Conservation (phyloP, 2,797 vertebrate species). For the Allobates femoralis region DNA sequence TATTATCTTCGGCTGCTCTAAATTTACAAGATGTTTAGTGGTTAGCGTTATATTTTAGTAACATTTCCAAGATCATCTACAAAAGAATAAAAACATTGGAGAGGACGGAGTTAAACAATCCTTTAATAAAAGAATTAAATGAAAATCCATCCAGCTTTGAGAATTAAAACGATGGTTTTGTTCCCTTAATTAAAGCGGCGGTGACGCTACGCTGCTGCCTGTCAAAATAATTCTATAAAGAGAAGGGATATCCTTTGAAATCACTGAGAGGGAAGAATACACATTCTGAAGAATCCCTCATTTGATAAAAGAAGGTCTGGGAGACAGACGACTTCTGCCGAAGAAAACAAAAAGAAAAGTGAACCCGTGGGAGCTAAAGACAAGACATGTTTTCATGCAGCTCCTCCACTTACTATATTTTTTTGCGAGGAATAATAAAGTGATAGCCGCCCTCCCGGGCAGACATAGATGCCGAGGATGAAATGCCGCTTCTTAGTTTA, state of each 20-base stretch:
- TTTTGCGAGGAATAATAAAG: background rate
- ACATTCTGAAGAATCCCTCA: conserved; percentile 44
- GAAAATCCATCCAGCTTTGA: conserved; percentile 44
- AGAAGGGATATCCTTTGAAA: conserved; percentile 55
- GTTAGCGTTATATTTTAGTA: too few species aligned
- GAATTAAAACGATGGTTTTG: conserved; percentile 48
- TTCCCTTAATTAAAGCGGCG: conserved; percentile 60
- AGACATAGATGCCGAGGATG: conserved; percentile 14
- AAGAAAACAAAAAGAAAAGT: background rate
- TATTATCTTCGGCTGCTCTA: too few species aligned
- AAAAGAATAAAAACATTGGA: background rate
- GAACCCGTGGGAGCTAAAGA: conserved; percentile 33
- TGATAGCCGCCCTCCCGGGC: background rate
- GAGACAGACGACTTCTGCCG: background rate
- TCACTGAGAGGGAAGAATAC: conserved; percentile 53
- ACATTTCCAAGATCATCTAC: background rate
- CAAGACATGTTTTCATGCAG: conserved; percentile 28
- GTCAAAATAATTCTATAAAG: conserved; percentile 60
- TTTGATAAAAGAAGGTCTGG: conserved; percentile 39
- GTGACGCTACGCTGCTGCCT: conserved; percentile 42
- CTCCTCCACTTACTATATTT: conserved; percentile 13
- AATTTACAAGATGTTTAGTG: too few species aligned
- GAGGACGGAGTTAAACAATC: conserved; percentile 13
- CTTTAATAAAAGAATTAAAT: conserved; percentile 32
- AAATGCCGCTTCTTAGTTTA: conserved; percentile 32